These are phyloP conservation scores for Pitangus sulphuratus DNA, from an alignment of 2,797 vertebrate genomes.

Conservation along the genomic window DNA sequence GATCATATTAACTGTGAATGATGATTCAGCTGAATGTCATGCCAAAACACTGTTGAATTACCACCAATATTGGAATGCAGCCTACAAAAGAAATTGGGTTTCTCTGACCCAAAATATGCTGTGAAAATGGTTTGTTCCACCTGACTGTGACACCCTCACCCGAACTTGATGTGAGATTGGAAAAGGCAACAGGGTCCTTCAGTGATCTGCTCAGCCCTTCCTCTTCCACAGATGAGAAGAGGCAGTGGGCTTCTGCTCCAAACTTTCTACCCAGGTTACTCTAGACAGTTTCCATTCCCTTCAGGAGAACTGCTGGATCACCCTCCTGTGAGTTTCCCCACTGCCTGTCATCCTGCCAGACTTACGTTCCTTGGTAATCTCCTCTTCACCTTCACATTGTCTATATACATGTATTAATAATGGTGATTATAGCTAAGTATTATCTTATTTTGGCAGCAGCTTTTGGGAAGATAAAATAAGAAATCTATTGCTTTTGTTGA, in stretches of 20 bases:
- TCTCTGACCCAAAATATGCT: not conserved
- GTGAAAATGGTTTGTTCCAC: not conserved
- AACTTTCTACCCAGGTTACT: not conserved
- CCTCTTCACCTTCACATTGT: not conserved
- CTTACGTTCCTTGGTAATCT: not conserved
- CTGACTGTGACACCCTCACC: not conserved
- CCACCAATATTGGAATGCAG: not conserved
- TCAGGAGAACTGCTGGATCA: not conserved
- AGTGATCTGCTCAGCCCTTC: not conserved
- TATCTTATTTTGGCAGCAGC: constrained; percentile 31
- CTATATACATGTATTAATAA: not conserved
- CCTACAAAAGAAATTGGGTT: not conserved
- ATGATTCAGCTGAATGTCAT: not conserved
- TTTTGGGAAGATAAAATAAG: constrained; percentile 1
- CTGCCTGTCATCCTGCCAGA: not conserved
- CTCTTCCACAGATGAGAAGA: not conserved
- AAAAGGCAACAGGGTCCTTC: not conserved
- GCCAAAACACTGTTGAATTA: not conserved
- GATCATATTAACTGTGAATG: rapidly evolving
- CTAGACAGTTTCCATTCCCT: not conserved
- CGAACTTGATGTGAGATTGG: rapidly evolving
- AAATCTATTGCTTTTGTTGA: not conserved
- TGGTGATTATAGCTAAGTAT: not conserved
- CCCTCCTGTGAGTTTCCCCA: not conserved
- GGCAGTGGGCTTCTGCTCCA: not conserved